A percentile compares a stretch with the other conserved stretches of the same genome.
Evolutionary conservation across 2,888 invertebrate species (phyloP).

Genomic region (Eurytoma californica): DNA sequence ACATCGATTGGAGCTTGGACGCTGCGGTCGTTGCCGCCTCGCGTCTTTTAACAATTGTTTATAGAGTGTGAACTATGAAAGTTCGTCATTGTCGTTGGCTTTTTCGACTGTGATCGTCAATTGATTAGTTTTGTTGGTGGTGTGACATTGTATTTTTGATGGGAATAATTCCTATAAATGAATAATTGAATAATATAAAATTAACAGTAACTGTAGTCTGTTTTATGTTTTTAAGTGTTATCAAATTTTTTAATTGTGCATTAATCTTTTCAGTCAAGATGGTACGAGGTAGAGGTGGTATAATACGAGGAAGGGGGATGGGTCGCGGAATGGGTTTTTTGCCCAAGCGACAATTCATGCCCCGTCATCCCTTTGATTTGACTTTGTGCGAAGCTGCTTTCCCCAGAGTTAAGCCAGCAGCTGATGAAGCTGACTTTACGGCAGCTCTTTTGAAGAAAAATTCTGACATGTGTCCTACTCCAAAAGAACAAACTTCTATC

Average conservation of each 20-base stretch:
- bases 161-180: too few species aligned
- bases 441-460: constrained; percentile 95
- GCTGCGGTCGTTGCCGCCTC: too few species aligned
- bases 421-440: constrained; percentile 91
- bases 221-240: neutral
- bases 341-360: constrained; percentile 80
- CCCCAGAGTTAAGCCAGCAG: constrained; percentile 87
- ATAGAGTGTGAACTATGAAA: too few species aligned
- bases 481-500: constrained; percentile 93
- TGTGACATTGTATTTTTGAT: neutral
- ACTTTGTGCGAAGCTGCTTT: constrained; percentile 92
- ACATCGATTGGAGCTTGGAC: too few species aligned
- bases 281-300: constrained; percentile 82
- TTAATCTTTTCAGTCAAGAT: constrained; percentile 72
- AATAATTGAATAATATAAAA: too few species aligned
- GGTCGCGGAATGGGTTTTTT: constrained; percentile 81
- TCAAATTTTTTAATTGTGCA: neutral
- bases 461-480: constrained; percentile 92
- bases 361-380: constrained; percentile 90
- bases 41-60: too few species aligned
- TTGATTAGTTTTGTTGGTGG: neutral
- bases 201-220: neutral
- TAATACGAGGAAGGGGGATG: constrained; percentile 81
- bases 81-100: too few species aligned
- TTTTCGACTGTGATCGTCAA: neutral